These are phyloP conservation scores for Scolopax bukidnonensis DNA, from an alignment of 2,797 vertebrate genomes.

Conservation along the genomic window DNA sequence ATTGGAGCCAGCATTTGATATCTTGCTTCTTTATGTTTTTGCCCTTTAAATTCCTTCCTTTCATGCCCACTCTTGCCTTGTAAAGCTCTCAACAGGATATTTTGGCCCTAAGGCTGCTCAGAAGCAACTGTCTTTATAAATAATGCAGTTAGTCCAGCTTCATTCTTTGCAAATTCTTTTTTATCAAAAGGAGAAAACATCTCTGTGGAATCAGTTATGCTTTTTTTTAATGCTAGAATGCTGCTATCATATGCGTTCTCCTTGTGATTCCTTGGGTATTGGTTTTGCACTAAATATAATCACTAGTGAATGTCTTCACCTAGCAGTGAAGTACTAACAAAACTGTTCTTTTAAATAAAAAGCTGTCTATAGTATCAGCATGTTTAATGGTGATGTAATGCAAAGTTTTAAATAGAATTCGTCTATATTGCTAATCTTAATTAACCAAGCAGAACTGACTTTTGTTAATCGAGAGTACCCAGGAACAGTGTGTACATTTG, in stretches of 20 bases:
- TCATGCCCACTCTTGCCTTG: background rate
- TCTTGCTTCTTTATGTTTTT: background rate
- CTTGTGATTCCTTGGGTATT: background rate
- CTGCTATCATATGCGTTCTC: background rate
- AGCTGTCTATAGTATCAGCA: background rate
- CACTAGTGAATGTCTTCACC: constrained; percentile 1
- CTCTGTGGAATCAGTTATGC: constrained; percentile 6
- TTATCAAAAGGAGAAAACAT: background rate
- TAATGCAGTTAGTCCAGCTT: background rate
- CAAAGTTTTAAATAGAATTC: background rate
- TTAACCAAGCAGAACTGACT: background rate
- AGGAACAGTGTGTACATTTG: background rate
- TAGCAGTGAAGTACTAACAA: background rate
- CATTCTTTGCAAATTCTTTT: background rate
- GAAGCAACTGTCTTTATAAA: background rate
- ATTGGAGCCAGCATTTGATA: background rate
- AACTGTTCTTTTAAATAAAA: background rate
- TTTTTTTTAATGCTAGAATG: background rate
- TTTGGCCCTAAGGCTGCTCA: background rate
- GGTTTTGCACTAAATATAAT: background rate
- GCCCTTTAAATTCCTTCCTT: background rate
- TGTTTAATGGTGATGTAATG: background rate
- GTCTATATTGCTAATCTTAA: background rate
- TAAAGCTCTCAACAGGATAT: background rate
- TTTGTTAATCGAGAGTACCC: background rate